Evolutionary conservation across 1,140 invertebrate species (phyloP).

Genomic region (Polypedilum vanderplanki): DNA sequence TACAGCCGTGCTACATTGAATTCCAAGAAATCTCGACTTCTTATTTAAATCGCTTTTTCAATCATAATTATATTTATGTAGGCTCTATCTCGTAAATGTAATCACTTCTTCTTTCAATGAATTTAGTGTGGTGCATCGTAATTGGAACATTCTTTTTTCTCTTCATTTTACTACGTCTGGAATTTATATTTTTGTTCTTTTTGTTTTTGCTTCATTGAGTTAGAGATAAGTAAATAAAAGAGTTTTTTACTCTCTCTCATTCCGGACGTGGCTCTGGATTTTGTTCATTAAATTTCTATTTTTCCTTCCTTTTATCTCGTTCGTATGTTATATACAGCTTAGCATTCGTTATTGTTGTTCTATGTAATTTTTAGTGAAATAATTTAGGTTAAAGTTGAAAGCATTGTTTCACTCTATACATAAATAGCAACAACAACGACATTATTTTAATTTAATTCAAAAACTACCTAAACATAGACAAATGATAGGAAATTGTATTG

Average conservation of each 20-base stretch:
- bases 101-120: background rate
- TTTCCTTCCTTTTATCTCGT: no score
- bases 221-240: background rate
- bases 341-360: no score
- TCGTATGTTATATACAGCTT: no score
- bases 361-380: no score
- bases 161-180: background rate
- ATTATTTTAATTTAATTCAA: conserved; percentile 9
- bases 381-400: conserved; percentile 8
- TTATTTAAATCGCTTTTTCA: background rate
- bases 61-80: background rate
- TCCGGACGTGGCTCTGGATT: background rate
- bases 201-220: background rate
- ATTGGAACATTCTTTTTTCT: background rate
- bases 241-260: background rate
- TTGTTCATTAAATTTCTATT: background rate
- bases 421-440: background rate
- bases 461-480: background rate
- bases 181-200: background rate
- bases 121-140: background rate
- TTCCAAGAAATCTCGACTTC: background rate
- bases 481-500: background rate
- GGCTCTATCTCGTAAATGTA: background rate
- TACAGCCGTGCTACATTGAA: background rate
- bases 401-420: background rate